Conservation (phyloP, 2,888 invertebrate species). For the Polydesmus complanatus region DNA sequence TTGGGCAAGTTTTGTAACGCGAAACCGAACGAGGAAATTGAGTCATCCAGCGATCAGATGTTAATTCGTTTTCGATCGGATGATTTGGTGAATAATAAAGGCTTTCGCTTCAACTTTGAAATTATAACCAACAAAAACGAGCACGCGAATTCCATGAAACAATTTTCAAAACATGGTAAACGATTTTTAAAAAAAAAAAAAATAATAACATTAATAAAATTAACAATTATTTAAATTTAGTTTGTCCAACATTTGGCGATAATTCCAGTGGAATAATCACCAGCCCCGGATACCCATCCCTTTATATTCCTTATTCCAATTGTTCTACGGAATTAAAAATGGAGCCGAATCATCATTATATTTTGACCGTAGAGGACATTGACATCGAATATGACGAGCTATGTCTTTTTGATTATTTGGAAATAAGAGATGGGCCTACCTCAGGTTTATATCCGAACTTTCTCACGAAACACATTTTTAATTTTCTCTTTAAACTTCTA, state of each 20-base stretch:
- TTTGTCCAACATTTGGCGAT: neutral
- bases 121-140: neutral
- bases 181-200: no score
- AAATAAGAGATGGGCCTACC: slow-evolving; percentile 19
- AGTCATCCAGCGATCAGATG: neutral
- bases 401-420: slow-evolving; percentile 20
- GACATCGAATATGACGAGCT: slow-evolving; percentile 20
- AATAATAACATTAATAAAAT: no score
- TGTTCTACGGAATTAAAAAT: slow-evolving; percentile 21
- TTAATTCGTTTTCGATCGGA: slow-evolving; percentile 8
- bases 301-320: slow-evolving; percentile 20
- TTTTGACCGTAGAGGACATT: slow-evolving; percentile 21
- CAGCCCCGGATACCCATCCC: slow-evolving; percentile 22
- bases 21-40: slow-evolving; percentile 3
- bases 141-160: no score
- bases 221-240: neutral
- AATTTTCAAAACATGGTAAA: no score
- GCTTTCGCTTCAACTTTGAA: slow-evolving; percentile 4
- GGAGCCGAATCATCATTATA: slow-evolving; percentile 18
- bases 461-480: no score
- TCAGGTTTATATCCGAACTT: slow-evolving; percentile 19
- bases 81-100: neutral
- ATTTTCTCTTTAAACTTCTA: no score
- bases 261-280: slow-evolving; percentile 19
- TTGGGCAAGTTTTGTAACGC: slow-evolving; percentile 5